Base-by-base conservation (phyloP, 1,140 invertebrate species). In the Eriosoma lanigerum region DNA sequence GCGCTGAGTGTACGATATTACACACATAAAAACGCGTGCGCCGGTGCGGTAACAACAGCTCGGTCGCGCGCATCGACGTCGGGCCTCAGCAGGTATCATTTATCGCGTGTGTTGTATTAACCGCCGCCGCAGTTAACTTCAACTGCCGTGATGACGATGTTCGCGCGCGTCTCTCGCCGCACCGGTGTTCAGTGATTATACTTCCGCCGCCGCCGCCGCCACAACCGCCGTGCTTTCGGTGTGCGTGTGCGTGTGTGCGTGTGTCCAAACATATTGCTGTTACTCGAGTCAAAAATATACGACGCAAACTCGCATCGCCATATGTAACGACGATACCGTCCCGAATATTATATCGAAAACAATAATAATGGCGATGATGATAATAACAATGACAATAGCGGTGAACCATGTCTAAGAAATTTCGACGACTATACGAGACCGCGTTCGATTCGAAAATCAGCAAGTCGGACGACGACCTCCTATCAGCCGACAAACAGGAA, bases 361-460 rank as follows among this genome's bases (percentile, higher is more conserved):
- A 3, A 15, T 15, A 10, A n/a, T n/a, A n/a, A n/a, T n/a, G n/a
- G 62, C 17, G 0, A 46, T 10, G n/a, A 24, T 46, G 73, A 58
- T 46, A 32, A 82, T 21, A 3, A 38, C 32, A 8, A 38, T 38
- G 32, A 8, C 32, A 8, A 38, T 8, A 38, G 32, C 32, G 32
- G 32, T 8, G 52, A 78, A 83, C 88, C 84, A 91, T 91, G 91
- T 88, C 90, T 83, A 89, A 52, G 19, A 72, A 72, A 32, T 50
- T 89, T 84, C 90, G 91, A 83, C 92, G 93, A 85, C 89, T 94
- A 46, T 95, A 95, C 84, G 94, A 95, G 86, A 95, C 94, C 52
- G 94, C 94, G 56, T 95, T 95, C 86, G 94, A 95, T 85, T 94
- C 92, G 85, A 93, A 93, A 85, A 90, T 94, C 84, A 92, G 89